These are phyloP conservation scores for Andrena praecox DNA, from an alignment of 2,888 invertebrate genomes.

Conservation along the genomic window DNA sequence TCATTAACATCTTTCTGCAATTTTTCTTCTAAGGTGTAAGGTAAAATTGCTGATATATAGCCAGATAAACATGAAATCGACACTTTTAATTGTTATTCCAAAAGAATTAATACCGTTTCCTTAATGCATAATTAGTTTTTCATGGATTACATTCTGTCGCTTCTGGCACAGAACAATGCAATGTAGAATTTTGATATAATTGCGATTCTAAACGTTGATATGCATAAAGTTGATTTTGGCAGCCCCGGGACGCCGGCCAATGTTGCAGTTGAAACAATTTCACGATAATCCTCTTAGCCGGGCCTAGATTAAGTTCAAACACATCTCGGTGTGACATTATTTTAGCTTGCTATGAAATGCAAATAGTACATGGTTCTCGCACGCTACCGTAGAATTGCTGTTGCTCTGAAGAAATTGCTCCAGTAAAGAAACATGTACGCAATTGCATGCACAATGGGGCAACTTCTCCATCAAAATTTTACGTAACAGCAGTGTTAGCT, in stretches of 20 bases:
- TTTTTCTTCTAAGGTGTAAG: too few species aligned
- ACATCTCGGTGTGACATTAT: constrained; percentile 62
- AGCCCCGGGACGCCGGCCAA: constrained; percentile 36
- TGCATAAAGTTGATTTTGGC: constrained; percentile 16
- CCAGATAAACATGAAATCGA: neutral
- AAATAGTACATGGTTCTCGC: constrained; percentile 70
- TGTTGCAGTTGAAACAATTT: constrained; percentile 78
- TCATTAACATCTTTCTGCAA: too few species aligned
- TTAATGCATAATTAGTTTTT: neutral
- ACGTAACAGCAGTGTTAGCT: too few species aligned
- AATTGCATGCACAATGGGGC: neutral
- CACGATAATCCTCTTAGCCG: constrained; percentile 78
- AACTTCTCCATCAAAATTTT: constrained; percentile 14
- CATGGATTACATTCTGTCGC: neutral
- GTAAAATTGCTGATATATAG: too few species aligned
- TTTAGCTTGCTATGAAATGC: constrained; percentile 73
- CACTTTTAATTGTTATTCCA: neutral
- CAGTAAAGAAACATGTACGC: constrained; percentile 17
- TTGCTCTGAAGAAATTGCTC: constrained; percentile 59
- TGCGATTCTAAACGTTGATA: neutral
- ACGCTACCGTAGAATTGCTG: constrained; percentile 52
- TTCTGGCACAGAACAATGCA: neutral
- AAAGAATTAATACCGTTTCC: too few species aligned
- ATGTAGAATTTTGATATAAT: neutral
- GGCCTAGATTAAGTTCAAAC: constrained; percentile 75